Evolutionary conservation across 2,888 invertebrate species (phyloP), one percentile per base, ranked within the genome.

Genomic region (Pilophorus perplexus): DNA sequence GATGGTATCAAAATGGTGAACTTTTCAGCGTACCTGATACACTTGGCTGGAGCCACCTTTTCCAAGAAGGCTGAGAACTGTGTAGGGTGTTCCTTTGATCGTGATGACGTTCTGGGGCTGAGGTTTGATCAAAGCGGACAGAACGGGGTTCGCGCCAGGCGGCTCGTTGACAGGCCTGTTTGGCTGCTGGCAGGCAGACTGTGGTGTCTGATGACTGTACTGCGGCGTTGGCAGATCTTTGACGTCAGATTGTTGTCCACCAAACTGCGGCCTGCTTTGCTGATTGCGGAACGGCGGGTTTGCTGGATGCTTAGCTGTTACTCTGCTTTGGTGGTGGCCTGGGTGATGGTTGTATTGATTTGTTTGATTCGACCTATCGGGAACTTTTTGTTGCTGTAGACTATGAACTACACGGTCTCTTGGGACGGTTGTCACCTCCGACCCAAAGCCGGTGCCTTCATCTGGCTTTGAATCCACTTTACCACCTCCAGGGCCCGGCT

Each of bases 21-120:
- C 33, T 33, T 6, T 33, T 33, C 12, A 33, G 33, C 70, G 71
- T 71, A 77, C 78, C 73, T 75, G 73, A 66, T 74, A 87, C 2
- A 95, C 95, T 77, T 89, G 85, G 74, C 93, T 91, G 64, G 93
- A 93, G 40, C 94, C 95, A n/a, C 95, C 95, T 72, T 83, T 84
- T 0, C 96, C 96, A 50, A 95, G 78, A 73, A 85, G 82, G 70
- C 86, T 87, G 12, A 90, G 79, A 57, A 90, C 82, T 69, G 84
- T 79, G 77, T 93, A 96, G 23, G 84, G 48, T 2, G 28, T 46
- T 5, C 62, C 62, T 2, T 62, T 62, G 22, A 62, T 62, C 12
- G 10, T 82, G 55, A 83, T 84, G 6, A 70, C 37, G 25, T 59
- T 54, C 25, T 69, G 54, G 3, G 67, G 40, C n/a, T 59, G 64